A percentile compares a stretch with the other conserved stretches of the same genome.
These are phyloP conservation scores for Allacma fusca DNA, from an alignment of 2,888 invertebrate genomes.

Conservation along the genomic window DNA sequence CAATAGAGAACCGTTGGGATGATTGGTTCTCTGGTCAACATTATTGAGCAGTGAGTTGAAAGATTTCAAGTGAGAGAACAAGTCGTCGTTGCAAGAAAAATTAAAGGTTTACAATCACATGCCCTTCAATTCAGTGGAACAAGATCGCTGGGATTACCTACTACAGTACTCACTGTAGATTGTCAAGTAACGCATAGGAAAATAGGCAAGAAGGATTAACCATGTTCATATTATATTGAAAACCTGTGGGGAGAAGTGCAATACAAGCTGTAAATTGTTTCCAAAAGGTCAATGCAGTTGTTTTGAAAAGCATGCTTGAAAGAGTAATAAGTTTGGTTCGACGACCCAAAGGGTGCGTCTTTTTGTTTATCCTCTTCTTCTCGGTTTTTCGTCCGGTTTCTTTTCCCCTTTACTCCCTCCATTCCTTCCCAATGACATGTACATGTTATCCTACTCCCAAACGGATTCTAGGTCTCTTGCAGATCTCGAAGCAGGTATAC, in stretches of 20 bases:
- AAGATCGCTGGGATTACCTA: no score
- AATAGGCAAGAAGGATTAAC: neutral
- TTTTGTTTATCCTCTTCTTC: no score
- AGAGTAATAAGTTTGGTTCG: no score
- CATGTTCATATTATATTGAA: neutral
- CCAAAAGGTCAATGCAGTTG: slow-evolving; percentile 22
- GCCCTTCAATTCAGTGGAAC: slow-evolving; percentile 23
- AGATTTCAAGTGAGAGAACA: slow-evolving; percentile 2
- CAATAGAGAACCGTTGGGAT: neutral
- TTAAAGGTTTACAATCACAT: neutral
- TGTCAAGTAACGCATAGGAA: neutral
- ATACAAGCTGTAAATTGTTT: neutral
- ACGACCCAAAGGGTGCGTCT: no score
- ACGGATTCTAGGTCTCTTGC: no score
- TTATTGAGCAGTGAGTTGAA: neutral
- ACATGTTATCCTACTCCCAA: no score
- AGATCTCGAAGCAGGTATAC: no score
- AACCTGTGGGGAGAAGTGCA: neutral
- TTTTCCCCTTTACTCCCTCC: no score
- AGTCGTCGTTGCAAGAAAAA: neutral
- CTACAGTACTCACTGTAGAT: no score
- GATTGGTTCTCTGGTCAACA: slow-evolving; percentile 10
- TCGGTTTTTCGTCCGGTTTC: no score
- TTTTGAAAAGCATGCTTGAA: neutral
- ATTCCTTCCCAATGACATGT: no score